phyloP scores from a whole-genome alignment of 2,113 vertebrate species.

The Rissa tridactyla region DNA sequence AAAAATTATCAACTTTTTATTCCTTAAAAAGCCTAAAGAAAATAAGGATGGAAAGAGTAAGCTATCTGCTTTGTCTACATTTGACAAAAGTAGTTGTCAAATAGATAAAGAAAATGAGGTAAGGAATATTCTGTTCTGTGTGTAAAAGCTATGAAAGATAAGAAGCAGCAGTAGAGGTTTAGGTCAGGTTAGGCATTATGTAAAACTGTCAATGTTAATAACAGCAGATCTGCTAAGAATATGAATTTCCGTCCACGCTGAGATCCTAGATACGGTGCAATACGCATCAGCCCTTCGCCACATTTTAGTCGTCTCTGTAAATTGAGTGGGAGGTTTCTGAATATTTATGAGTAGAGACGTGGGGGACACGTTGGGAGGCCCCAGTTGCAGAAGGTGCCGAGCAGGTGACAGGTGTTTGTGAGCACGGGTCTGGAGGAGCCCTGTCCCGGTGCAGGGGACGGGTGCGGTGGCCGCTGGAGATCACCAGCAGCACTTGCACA shows the following conservation, averaged over 20 bases:
- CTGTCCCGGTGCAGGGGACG: fast-evolving
- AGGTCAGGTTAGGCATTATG: neutral
- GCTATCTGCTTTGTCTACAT: neutral
- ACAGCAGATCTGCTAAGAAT: neutral
- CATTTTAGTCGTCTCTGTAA: neutral
- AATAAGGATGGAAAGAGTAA: neutral
- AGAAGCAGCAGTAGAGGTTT: neutral
- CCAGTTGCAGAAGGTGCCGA: neutral
- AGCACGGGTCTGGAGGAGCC: neutral
- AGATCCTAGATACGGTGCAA: fast-evolving
- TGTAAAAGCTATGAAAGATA: neutral
- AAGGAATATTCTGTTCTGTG: neutral
- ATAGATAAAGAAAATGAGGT: neutral
- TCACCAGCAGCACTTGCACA: neutral
- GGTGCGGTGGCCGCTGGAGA: fast-evolving
- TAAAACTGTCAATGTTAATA: neutral
- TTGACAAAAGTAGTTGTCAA: neutral
- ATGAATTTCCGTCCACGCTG: fast-evolving
- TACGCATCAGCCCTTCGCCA: fast-evolving
- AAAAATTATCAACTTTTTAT: neutral
- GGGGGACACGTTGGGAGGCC: neutral
- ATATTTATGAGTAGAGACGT: fast-evolving
- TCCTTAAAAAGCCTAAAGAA: neutral
- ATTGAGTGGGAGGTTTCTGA: neutral
- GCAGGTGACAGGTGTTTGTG: fast-evolving